These are phyloP conservation scores for Drosophila acutilabella DNA, from an alignment of 2,888 invertebrate species.

Conservation along the genomic window DNA sequence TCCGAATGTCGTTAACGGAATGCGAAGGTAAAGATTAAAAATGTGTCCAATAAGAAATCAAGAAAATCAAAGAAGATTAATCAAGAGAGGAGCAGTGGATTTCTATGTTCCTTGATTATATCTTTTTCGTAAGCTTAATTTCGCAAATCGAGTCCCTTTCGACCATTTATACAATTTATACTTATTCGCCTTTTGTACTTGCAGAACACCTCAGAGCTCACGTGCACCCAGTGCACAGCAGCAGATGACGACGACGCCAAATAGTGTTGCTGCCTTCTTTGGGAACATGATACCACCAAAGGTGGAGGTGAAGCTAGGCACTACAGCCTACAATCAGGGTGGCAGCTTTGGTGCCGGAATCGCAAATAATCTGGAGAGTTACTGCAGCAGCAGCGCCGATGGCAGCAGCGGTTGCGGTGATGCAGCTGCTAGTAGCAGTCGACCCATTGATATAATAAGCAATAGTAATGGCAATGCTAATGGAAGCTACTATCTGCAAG, in stretches of 20 bases:
- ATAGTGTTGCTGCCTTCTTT: constrained; percentile 82
- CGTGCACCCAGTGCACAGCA: constrained; percentile 61
- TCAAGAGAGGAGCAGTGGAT: no score
- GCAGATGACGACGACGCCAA: constrained; percentile 59
- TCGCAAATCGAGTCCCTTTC: neutral
- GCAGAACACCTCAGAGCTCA: constrained; percentile 73
- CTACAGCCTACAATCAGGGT: constrained; percentile 27
- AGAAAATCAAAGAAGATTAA: neutral
- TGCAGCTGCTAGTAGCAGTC: constrained; percentile 62
- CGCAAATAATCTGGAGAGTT: constrained; percentile 58
- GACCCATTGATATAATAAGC: constrained; percentile 82
- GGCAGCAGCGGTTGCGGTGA: constrained; percentile 52
- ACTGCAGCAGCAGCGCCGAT: constrained; percentile 71
- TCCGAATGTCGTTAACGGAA: constrained; percentile 60
- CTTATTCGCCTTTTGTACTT: neutral
- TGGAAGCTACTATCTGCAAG: constrained; percentile 57
- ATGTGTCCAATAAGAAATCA: neutral
- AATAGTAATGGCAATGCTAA: constrained; percentile 37
- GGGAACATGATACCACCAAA: constrained; percentile 84
- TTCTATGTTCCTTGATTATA: no score
- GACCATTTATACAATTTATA: neutral
- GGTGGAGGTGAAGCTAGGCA: constrained; percentile 83
- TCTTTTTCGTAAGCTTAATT: neutral
- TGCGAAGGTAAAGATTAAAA: constrained; percentile 43
- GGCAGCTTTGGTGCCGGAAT: constrained; percentile 32